These are phyloP conservation scores for Machimus rusticus DNA, from an alignment of 2,888 invertebrate species.

Conservation along the genomic window DNA sequence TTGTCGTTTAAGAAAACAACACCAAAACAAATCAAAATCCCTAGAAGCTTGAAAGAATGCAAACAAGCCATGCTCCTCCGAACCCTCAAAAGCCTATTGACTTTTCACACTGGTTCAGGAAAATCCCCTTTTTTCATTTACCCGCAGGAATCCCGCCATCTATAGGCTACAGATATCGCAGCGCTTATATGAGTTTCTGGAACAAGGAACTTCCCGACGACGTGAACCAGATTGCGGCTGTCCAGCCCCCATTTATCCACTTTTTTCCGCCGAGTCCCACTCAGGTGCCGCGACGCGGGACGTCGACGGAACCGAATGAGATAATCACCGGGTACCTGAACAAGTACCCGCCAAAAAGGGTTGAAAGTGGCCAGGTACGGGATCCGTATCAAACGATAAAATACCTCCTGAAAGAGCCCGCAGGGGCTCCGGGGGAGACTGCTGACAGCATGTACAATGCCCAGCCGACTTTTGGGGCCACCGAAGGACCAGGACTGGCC, in stretches of 20 bases:
- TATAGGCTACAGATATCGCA: conserved; percentile 77
- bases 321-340: conserved; percentile 62
- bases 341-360: conserved; percentile 57
- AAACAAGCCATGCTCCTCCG: neutral
- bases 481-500: neutral
- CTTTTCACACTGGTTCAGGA: neutral
- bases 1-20: neutral
- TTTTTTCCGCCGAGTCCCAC: conserved; percentile 48
- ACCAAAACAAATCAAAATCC: neutral
- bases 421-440: conserved; percentile 43
- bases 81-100: neutral
- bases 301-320: conserved; percentile 52
- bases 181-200: conserved; percentile 84
- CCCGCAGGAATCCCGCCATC: conserved; percentile 74
- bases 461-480: conserved; percentile 58
- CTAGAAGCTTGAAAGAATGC: neutral
- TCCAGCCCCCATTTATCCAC: conserved; percentile 48
- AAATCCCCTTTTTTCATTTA: neutral
- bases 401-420: conserved; percentile 58
- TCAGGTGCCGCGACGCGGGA: conserved; percentile 54
- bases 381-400: conserved; percentile 60
- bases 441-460: conserved; percentile 62
- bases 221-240: conserved; percentile 65
- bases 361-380: conserved; percentile 57
- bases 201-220: conserved; percentile 80